A percentile compares a stretch with the other conserved stretches of the same genome.
These are phyloP conservation scores for Microtus pennsylvanicus DNA, from an alignment of 2,113 vertebrate species.

Conservation along the genomic window DNA sequence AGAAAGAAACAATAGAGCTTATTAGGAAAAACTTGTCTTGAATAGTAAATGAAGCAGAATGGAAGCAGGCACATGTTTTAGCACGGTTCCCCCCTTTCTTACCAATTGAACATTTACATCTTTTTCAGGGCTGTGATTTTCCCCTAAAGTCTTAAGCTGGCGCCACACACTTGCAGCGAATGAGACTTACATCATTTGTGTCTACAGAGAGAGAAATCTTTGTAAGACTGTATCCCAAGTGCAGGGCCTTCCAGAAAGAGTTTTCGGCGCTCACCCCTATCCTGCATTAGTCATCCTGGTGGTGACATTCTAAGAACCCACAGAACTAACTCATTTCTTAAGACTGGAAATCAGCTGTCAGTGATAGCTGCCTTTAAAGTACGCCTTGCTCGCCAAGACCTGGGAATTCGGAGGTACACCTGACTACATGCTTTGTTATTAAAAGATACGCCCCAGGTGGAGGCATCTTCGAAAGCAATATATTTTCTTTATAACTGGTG, in stretches of 20 bases:
- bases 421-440: constrained; percentile 69
- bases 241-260: constrained; percentile 54
- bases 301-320: constrained; percentile 41
- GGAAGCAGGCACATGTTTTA: constrained; percentile 87
- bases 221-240: constrained; percentile 70
- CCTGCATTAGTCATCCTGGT: constrained; percentile 51
- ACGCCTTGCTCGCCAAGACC: constrained; percentile 56
- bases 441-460: constrained; percentile 80
- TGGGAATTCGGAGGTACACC: constrained; percentile 57
- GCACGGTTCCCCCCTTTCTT: constrained; percentile 76
- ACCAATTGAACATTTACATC: constrained; percentile 87
- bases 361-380: constrained; percentile 64
- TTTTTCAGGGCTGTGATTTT: constrained; percentile 82
- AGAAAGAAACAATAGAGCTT: constrained; percentile 90
- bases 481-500: constrained; percentile 76
- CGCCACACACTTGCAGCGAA: constrained; percentile 80
- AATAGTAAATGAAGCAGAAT: constrained; percentile 88
- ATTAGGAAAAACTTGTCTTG: constrained; percentile 91
- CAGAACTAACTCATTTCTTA: constrained; percentile 65
- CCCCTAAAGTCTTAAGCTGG: constrained; percentile 82
- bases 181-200: constrained; percentile 73
- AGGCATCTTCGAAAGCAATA: constrained; percentile 69
- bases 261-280: constrained; percentile 57
- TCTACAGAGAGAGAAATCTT: constrained; percentile 66
- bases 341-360: constrained; percentile 67